Percentiles rank a stretch among this genome's conserved stretches.
These are phyloP conservation scores for Bruchidius siliquastri DNA, from an alignment of 2,888 invertebrate species.

Conservation along the genomic window DNA sequence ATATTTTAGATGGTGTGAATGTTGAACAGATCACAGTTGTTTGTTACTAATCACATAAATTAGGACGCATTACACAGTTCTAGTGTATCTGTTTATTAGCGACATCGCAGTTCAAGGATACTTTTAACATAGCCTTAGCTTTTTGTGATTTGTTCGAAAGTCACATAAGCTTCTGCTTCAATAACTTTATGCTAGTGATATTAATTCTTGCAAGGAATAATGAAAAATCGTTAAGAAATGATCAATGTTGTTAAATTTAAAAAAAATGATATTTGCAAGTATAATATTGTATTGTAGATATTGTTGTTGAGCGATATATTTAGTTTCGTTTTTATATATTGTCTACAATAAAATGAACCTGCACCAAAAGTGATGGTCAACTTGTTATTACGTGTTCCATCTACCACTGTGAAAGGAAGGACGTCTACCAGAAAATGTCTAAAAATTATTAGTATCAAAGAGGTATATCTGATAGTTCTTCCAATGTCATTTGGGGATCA, in stretches of 20 bases:
- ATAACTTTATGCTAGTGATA: conserved; percentile 40
- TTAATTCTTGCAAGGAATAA: conserved; percentile 40
- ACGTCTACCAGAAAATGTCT: too few relatives aligned
- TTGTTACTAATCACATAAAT: not conserved
- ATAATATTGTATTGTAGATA: conserved; percentile 47
- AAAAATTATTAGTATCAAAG: too few relatives aligned
- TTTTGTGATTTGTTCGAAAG: conserved; percentile 14
- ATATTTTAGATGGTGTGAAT: conserved; percentile 2
- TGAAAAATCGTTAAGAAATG: conserved; percentile 55
- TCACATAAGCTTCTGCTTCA: conserved; percentile 38
- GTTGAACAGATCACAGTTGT: not conserved
- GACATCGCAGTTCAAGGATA: not conserved
- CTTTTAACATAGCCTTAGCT: not conserved
- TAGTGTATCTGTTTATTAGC: not conserved
- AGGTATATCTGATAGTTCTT: too few relatives aligned
- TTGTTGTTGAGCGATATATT: conserved; percentile 39
- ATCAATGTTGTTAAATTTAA: conserved; percentile 59
- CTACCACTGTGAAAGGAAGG: too few relatives aligned
- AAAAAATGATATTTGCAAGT: conserved; percentile 47
- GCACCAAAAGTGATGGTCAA: not conserved
- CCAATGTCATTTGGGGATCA: too few relatives aligned
- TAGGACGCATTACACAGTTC: not conserved
- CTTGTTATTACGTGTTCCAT: not conserved
- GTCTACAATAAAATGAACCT: conserved; percentile 21
- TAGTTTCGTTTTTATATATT: conserved; percentile 26